These are phyloP conservation scores for Salminus brasiliensis DNA, from an alignment of 2,113 vertebrate genomes.

Conservation along the genomic window DNA sequence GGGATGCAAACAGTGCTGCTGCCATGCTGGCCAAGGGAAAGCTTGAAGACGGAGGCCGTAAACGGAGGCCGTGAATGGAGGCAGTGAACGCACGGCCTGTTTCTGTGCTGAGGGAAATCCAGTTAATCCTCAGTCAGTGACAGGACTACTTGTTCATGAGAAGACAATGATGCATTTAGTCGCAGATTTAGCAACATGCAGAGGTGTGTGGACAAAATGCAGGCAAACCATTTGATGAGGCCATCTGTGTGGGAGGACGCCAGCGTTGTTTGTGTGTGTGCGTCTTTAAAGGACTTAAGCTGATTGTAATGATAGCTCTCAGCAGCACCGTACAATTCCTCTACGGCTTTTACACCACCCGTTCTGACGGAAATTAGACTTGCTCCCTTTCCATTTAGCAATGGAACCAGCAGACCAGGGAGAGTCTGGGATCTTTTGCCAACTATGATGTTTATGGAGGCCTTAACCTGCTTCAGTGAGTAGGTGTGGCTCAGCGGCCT, in stretches of 20 bases:
- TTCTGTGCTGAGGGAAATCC: background rate
- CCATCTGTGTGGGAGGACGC: conserved; percentile 6
- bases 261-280: conserved; percentile 40
- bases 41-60: too few species aligned
- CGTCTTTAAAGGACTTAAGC: background rate
- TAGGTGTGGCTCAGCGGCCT: too few species aligned
- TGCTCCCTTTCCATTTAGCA: background rate
- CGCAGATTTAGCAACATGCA: background rate
- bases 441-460: too few species aligned
- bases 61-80: background rate
- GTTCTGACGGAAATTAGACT: background rate
- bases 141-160: background rate
- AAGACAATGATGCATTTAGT: background rate
- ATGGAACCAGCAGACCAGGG: background rate
- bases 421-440: background rate
- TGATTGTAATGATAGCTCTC: background rate
- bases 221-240: background rate
- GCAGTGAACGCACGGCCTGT: background rate
- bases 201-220: background rate
- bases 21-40: too few species aligned
- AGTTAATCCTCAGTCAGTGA: background rate
- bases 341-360: background rate
- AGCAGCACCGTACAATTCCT: background rate
- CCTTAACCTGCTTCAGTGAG: too few species aligned
- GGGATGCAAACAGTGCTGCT: too few species aligned